Evolutionary conservation across 2,797 vertebrate species (phyloP).

Genomic region (Anniella stebbinsi): DNA sequence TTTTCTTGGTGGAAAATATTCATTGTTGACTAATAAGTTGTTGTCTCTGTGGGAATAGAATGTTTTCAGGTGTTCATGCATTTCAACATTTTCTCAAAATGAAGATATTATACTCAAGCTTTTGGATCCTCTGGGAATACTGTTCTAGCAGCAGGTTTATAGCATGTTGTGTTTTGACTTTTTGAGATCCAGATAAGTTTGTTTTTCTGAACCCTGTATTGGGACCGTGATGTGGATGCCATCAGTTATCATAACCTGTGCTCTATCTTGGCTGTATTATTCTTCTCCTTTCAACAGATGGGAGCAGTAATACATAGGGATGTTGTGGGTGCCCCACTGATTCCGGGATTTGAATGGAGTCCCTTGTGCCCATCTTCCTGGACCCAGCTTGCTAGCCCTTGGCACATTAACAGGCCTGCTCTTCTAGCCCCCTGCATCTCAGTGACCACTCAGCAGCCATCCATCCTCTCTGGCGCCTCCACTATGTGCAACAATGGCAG

Average conservation of each 20-base stretch:
- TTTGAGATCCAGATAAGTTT: neutral
- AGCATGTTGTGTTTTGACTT: neutral
- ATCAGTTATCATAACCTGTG: neutral
- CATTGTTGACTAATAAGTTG: conserved; percentile 76
- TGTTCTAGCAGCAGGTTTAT: conserved; percentile 58
- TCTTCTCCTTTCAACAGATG: neutral
- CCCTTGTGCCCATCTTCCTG: too few species aligned
- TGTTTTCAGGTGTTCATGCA: conserved; percentile 52
- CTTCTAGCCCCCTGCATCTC: too few species aligned
- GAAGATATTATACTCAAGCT: conserved; percentile 6
- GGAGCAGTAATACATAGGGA: neutral
- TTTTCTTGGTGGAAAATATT: conserved; percentile 73
- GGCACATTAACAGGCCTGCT: too few species aligned
- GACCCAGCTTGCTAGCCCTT: too few species aligned
- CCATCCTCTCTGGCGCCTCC: too few species aligned
- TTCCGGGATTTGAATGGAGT: too few species aligned
- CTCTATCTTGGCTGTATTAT: neutral
- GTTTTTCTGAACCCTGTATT: neutral
- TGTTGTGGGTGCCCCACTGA: too few species aligned
- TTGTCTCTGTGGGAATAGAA: conserved; percentile 65
- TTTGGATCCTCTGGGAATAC: conserved; percentile 2
- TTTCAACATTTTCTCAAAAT: neutral
- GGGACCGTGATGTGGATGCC: neutral
- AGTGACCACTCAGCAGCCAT: too few species aligned
- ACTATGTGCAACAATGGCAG: too few species aligned